phyloP scores from a whole-genome alignment of 2,888 invertebrate species.

The Lycocerus yunnanus region DNA sequence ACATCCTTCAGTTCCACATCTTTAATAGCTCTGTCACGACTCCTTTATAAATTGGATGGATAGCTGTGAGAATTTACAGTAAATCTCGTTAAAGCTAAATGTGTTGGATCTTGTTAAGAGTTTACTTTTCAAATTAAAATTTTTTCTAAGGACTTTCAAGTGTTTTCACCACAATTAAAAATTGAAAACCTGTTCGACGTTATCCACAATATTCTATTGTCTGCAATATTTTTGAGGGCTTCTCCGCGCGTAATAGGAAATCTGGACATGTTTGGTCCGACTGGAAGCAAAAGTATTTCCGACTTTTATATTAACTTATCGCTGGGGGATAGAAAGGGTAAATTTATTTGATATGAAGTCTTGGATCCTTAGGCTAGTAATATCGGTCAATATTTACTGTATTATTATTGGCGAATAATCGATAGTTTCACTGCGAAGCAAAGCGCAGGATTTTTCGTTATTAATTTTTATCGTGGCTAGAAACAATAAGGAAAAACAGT shows the following conservation, averaged over 20 bases:
- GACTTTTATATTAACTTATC: not conserved
- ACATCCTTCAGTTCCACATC: conserved; percentile 20
- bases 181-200: not conserved
- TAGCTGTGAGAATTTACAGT: conserved; percentile 24
- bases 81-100: conserved; percentile 23
- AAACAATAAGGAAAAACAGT: no score
- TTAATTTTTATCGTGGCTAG: no score
- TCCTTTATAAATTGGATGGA: conserved; percentile 28
- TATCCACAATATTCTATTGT: not conserved
- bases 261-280: not conserved
- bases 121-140: not conserved
- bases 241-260: not conserved
- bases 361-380: not conserved
- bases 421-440: not conserved
- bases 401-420: not conserved
- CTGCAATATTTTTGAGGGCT: not conserved
- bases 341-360: not conserved
- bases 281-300: not conserved
- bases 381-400: not conserved
- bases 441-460: not conserved
- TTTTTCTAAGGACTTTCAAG: not conserved
- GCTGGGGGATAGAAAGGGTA: not conserved
- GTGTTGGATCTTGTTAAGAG: conserved; percentile 29
- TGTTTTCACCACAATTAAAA: not conserved
- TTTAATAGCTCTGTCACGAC: conserved; percentile 35